Evolutionary conservation across 2,797 vertebrate genomes (phyloP).

Genomic region (Micropoecilia bifurca): DNA sequence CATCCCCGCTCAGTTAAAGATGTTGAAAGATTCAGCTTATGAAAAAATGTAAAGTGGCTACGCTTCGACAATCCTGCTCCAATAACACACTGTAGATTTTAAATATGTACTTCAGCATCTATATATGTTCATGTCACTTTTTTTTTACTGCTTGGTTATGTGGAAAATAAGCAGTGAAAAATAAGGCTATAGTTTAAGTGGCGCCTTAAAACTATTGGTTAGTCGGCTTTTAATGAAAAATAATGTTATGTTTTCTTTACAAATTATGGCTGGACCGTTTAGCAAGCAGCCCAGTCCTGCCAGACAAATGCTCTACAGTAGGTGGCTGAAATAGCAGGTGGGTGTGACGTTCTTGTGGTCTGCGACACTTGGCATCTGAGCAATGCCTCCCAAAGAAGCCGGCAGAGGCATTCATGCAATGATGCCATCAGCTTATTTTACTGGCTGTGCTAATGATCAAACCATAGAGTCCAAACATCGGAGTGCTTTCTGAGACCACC

Average conservation of each 20-base stretch:
- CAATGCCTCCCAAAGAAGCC: slow-evolving; percentile 62
- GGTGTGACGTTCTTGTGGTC: slow-evolving; percentile 72
- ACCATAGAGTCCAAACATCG: slow-evolving; percentile 47
- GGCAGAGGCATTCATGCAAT: slow-evolving; percentile 62
- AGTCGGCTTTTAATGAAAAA: slow-evolving; percentile 39
- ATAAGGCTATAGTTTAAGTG: slow-evolving; percentile 29
- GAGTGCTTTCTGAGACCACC: slow-evolving; percentile 62
- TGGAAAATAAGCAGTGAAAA: slow-evolving; percentile 42
- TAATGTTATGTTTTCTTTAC: slow-evolving; percentile 58
- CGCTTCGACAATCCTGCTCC: slow-evolving; percentile 27
- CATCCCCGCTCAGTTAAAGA: slow-evolving; percentile 47
- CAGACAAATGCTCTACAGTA: slow-evolving; percentile 48
- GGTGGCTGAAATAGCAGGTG: slow-evolving; percentile 66
- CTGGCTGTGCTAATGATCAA: slow-evolving; percentile 47
- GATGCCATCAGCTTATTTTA: slow-evolving; percentile 67
- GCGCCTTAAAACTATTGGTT: slow-evolving; percentile 31
- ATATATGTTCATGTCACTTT: slow-evolving; percentile 57
- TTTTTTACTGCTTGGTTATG: slow-evolving; percentile 34
- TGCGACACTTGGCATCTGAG: slow-evolving; percentile 70
- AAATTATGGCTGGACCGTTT: slow-evolving; percentile 44
- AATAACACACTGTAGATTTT: slow-evolving; percentile 34
- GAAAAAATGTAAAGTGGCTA: slow-evolving; percentile 43
- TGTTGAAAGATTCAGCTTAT: slow-evolving; percentile 52
- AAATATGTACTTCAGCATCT: slow-evolving; percentile 32
- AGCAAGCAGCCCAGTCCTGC: slow-evolving; percentile 43